These are phyloP conservation scores for Sternarchorhynchus goeldii DNA, from an alignment of 2,797 vertebrate species.

Conservation along the genomic window DNA sequence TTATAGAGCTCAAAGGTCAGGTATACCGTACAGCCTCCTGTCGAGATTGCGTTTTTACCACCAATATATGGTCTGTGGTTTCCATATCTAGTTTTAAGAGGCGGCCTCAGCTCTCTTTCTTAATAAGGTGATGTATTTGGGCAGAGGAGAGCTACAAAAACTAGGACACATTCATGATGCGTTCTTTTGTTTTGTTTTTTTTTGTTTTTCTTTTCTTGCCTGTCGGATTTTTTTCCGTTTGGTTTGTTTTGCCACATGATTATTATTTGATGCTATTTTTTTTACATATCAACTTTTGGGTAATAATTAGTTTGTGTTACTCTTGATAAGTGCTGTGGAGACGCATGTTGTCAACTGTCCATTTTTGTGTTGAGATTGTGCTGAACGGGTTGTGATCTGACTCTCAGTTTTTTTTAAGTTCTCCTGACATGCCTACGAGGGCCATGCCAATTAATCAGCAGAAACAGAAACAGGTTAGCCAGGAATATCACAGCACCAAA, in stretches of 20 bases:
- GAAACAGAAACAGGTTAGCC: slow-evolving; percentile 84
- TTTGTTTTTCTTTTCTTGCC: no score
- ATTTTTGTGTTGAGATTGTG: neutral
- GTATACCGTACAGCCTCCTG: neutral
- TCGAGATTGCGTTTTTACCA: neutral
- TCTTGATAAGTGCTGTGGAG: neutral
- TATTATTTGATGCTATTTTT: neutral
- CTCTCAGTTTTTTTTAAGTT: slow-evolving; percentile 68
- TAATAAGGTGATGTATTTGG: slow-evolving; percentile 63
- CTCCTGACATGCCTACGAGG: slow-evolving; percentile 81
- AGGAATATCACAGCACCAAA: slow-evolving; percentile 82
- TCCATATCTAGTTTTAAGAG: slow-evolving; percentile 27
- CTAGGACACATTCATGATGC: no score
- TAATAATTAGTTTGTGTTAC: neutral
- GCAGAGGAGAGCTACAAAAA: slow-evolving; percentile 53
- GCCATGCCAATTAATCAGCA: slow-evolving; percentile 83
- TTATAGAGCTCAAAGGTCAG: slow-evolving; percentile 4
- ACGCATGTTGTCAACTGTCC: neutral
- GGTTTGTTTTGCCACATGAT: no score
- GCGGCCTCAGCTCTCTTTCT: slow-evolving; percentile 52
- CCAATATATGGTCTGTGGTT: no score
- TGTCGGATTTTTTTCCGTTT: no score
- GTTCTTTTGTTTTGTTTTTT: no score
- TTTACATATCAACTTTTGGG: neutral
- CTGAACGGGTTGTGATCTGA: slow-evolving; percentile 51